Evolutionary conservation across 2,113 vertebrate genomes (phyloP).

Genomic region (Corythoichthys intestinalis): DNA sequence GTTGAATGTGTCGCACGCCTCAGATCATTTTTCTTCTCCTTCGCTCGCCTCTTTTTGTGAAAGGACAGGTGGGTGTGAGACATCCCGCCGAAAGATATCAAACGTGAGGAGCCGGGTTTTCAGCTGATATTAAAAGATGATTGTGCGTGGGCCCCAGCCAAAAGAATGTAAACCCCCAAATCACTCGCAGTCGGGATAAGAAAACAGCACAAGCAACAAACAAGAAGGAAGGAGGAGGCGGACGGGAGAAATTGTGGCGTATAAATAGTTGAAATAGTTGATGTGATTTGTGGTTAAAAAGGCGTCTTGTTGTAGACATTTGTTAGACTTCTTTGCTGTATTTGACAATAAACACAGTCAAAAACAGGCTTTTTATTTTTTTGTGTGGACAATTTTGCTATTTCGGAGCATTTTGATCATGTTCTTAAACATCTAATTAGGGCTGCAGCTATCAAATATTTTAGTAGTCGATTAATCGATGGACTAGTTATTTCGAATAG

Average conservation of each 20-base stretch:
- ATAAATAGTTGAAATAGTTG: conserved; percentile 74
- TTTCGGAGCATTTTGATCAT: too few species aligned
- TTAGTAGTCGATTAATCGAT: too few species aligned
- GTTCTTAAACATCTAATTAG: too few species aligned
- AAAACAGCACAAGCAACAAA: conserved; percentile 58
- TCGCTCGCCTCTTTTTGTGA: conserved; percentile 39
- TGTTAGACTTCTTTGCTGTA: conserved; percentile 23
- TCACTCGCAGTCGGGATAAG: conserved; percentile 68
- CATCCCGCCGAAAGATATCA: conserved; percentile 54
- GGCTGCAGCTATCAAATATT: too few species aligned
- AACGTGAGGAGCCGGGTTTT: conserved; percentile 60
- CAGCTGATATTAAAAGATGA: conserved; percentile 75
- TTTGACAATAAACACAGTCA: background rate
- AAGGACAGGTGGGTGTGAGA: conserved; percentile 68
- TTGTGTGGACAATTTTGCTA: background rate
- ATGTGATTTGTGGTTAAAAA: conserved; percentile 71
- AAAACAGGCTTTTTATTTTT: conserved; percentile 2
- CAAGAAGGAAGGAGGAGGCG: conserved; percentile 41
- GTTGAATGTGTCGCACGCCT: conserved; percentile 33
- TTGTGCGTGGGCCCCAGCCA: conserved; percentile 69
- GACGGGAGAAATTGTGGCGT: conserved; percentile 19
- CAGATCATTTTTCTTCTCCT: conserved; percentile 32
- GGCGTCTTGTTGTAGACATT: conserved; percentile 53
- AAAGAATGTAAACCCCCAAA: conserved; percentile 65
- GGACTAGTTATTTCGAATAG: too few species aligned